phyloP scores from a whole-genome alignment of 1,140 invertebrate genomes.

The Aricia agestis region DNA sequence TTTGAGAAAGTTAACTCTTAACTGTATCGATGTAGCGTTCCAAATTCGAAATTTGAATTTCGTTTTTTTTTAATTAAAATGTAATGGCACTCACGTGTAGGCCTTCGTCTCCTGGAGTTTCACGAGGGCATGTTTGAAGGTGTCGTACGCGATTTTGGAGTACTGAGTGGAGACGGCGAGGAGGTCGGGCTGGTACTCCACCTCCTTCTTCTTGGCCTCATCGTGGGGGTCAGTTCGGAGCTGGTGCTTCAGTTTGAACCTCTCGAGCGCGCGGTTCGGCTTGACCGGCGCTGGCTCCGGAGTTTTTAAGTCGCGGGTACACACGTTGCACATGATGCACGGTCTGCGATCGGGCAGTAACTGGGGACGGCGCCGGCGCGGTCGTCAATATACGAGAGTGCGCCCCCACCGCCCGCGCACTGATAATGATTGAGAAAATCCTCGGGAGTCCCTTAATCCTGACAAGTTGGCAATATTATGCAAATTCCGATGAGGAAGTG shows the following conservation, averaged over 20 bases:
- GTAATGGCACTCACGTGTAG: slow-evolving; percentile 56
- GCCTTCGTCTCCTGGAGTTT: slow-evolving; percentile 60
- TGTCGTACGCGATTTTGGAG: slow-evolving; percentile 55
- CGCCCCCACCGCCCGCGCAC: slow-evolving; percentile 44
- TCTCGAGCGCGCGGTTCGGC: slow-evolving; percentile 43
- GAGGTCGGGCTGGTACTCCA: slow-evolving; percentile 66
- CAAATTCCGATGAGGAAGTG: no score
- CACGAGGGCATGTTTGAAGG: slow-evolving; percentile 46
- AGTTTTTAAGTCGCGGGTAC: slow-evolving; percentile 45
- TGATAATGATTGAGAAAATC: slow-evolving; percentile 17
- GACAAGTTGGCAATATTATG: no score
- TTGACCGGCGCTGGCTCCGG: slow-evolving; percentile 35
- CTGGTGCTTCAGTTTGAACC: slow-evolving; percentile 64
- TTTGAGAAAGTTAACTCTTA: no score
- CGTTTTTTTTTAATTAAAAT: slow-evolving; percentile 8
- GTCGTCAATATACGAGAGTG: slow-evolving; percentile 51
- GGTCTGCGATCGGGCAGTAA: slow-evolving; percentile 2
- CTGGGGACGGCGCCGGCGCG: slow-evolving; percentile 35
- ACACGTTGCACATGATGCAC: slow-evolving; percentile 63
- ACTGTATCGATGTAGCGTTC: no score
- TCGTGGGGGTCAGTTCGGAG: slow-evolving; percentile 53
- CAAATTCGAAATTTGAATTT: no score
- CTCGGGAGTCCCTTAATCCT: not conserved
- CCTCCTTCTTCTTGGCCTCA: slow-evolving; percentile 54
- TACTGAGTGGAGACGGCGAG: slow-evolving; percentile 64